These are phyloP conservation scores for Loripinus fragilis DNA, from an alignment of 2,888 invertebrate species.

Conservation along the genomic window DNA sequence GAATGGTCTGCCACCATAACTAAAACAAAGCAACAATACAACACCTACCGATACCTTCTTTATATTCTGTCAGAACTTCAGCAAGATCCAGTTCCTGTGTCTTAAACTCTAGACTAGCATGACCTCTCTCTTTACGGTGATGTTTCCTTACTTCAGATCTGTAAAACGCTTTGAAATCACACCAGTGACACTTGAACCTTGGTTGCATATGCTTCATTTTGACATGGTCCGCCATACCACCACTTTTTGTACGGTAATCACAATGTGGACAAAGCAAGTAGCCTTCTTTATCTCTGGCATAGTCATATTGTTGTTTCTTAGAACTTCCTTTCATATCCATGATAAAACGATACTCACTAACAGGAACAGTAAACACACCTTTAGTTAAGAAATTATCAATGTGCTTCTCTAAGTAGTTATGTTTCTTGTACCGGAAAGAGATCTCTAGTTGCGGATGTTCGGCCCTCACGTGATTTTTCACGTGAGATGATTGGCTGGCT, in stretches of 20 bases:
- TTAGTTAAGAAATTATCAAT: slow-evolving; percentile 54
- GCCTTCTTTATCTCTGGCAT: slow-evolving; percentile 44
- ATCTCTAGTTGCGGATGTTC: slow-evolving; percentile 51
- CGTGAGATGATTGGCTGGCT: slow-evolving; percentile 60
- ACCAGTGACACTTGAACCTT: slow-evolving; percentile 61
- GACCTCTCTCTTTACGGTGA: slow-evolving; percentile 56
- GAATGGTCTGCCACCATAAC: too few species aligned
- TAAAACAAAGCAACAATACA: not conserved
- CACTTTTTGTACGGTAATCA: slow-evolving; percentile 53
- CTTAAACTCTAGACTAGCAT: slow-evolving; percentile 44
- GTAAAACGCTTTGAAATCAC: slow-evolving; percentile 54
- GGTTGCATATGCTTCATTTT: slow-evolving; percentile 62
- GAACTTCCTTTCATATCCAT: slow-evolving; percentile 60
- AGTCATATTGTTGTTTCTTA: slow-evolving; percentile 39
- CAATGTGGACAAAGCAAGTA: slow-evolving; percentile 52
- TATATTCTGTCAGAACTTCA: slow-evolving; percentile 39
- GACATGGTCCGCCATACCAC: slow-evolving; percentile 55
- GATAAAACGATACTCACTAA: slow-evolving; percentile 52
- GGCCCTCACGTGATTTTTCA: slow-evolving; percentile 56
- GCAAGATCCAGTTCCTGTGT: slow-evolving; percentile 54
- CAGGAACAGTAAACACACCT: slow-evolving; percentile 57
- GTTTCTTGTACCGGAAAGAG: slow-evolving; percentile 54
- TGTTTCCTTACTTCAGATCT: slow-evolving; percentile 59
- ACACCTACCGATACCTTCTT: slow-evolving; percentile 29
- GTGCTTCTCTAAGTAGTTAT: slow-evolving; percentile 60